Percentiles rank a stretch among this genome's conserved stretches.
Evolutionary conservation across 2,113 vertebrate species (phyloP).

Genomic region (Pseudonaja textilis): DNA sequence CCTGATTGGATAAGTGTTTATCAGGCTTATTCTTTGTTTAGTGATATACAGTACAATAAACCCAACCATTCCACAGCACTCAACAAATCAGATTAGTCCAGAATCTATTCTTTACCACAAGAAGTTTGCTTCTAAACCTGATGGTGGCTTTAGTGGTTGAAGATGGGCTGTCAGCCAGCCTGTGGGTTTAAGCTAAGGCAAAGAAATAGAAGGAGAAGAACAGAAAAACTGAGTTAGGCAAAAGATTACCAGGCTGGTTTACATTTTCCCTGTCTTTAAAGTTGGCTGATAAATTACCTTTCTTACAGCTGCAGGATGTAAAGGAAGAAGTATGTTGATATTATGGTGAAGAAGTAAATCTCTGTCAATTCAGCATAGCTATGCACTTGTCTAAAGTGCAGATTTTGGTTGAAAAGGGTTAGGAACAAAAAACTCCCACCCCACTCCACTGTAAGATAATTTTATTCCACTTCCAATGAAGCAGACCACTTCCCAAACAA

Average conservation of each 20-base stretch:
- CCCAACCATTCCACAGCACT: conserved; percentile 26
- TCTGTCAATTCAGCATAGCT: neutral
- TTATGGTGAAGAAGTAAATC: conserved; percentile 38
- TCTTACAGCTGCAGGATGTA: conserved; percentile 14
- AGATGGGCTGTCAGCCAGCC: conserved; percentile 72
- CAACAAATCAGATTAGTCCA: conserved; percentile 31
- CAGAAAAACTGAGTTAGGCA: conserved; percentile 27
- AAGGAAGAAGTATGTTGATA: conserved; percentile 17
- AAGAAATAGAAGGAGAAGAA: neutral
- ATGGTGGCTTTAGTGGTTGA: conserved; percentile 53
- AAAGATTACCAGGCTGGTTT: conserved; percentile 48
- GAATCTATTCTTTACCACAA: conserved; percentile 36
- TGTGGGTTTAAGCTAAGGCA: conserved; percentile 57
- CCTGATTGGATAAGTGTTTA: conserved; percentile 10
- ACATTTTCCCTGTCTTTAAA: conserved; percentile 38
- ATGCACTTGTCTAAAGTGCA: conserved; percentile 28
- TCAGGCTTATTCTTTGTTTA: neutral
- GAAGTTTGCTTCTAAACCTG: conserved; percentile 54
- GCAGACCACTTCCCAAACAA: neutral
- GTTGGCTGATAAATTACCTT: conserved; percentile 28
- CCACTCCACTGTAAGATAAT: neutral
- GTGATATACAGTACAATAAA: neutral
- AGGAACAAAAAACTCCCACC: neutral
- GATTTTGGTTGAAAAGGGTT: conserved; percentile 16
- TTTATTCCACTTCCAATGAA: conserved; percentile 33